Percentiles rank a stretch among this genome's conserved stretches.
Conservation (phyloP, 2,888 invertebrate genomes). For the Zonitis immaculata region DNA sequence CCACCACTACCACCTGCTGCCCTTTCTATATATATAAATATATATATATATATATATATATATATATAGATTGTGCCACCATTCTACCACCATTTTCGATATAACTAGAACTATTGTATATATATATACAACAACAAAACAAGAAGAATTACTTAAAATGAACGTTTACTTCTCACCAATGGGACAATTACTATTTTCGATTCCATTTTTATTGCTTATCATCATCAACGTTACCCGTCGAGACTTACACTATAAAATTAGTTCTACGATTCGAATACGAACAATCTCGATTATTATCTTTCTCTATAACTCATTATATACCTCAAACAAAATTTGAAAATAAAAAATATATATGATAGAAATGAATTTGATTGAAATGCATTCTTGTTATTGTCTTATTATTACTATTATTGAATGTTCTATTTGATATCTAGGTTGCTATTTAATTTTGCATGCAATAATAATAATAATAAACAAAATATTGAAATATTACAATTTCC, state of each 20-base stretch:
- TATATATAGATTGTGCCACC: too few relatives aligned
- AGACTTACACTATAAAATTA: background rate
- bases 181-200: conserved; percentile 19
- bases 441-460: background rate
- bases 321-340: too few relatives aligned
- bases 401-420: background rate
- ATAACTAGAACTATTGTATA: too few relatives aligned
- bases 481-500: background rate
- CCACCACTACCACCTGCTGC: background rate
- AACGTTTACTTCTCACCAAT: conserved; percentile 31
- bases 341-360: background rate
- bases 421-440: background rate
- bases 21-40: too few relatives aligned
- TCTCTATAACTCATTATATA: too few relatives aligned
- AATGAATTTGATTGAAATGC: background rate
- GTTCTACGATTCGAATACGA: conserved; percentile 1
- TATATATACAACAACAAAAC: too few relatives aligned
- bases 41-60: too few relatives aligned
- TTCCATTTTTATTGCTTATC: conserved; percentile 11
- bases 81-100: background rate
- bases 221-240: background rate
- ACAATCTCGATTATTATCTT: background rate
- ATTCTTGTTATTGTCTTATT: too few relatives aligned
- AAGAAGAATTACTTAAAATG: conserved; percentile 36
- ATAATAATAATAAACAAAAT: background rate